Evolutionary conservation across 2,888 invertebrate genomes (phyloP).

Genomic region (Hemistola chrysoprasaria): DNA sequence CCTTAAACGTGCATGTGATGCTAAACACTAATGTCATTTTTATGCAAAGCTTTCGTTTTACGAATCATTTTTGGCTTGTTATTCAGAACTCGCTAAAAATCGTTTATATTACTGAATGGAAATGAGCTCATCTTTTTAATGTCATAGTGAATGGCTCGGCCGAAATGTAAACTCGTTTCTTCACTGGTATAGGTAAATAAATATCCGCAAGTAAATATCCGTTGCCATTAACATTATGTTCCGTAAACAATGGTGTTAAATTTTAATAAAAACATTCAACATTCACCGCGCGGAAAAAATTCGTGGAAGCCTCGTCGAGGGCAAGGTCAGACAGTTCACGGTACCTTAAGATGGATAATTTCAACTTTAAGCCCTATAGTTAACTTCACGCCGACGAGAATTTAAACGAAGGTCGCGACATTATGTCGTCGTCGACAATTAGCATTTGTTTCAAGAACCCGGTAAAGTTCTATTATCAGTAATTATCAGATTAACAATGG

Average conservation of each 20-base stretch:
- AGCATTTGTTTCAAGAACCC: constrained; percentile 11
- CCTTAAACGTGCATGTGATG: too few relatives aligned
- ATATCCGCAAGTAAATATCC: constrained; percentile 14
- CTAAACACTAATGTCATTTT: too few relatives aligned
- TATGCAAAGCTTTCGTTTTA: too few relatives aligned
- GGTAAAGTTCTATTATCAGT: constrained; percentile 1
- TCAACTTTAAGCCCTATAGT: constrained; percentile 47
- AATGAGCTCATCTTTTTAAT: too few relatives aligned
- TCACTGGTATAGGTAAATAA: neutral
- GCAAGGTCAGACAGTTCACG: constrained; percentile 48
- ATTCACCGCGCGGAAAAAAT: constrained; percentile 36
- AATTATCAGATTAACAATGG: constrained; percentile 2
- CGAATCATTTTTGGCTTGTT: too few relatives aligned
- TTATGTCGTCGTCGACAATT: constrained; percentile 10
- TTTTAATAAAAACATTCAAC: constrained; percentile 29
- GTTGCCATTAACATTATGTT: constrained; percentile 31
- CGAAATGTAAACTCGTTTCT: neutral
- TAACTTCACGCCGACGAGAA: constrained; percentile 29
- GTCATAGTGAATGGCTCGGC: too few relatives aligned
- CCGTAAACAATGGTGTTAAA: constrained; percentile 38
- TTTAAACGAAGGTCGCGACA: constrained; percentile 19
- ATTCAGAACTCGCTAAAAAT: too few relatives aligned
- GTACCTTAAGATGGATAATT: constrained; percentile 44
- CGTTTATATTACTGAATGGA: too few relatives aligned
- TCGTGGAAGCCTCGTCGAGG: constrained; percentile 52